Conservation (phyloP, 2,888 invertebrate genomes). For the Polietes domitor region DNA sequence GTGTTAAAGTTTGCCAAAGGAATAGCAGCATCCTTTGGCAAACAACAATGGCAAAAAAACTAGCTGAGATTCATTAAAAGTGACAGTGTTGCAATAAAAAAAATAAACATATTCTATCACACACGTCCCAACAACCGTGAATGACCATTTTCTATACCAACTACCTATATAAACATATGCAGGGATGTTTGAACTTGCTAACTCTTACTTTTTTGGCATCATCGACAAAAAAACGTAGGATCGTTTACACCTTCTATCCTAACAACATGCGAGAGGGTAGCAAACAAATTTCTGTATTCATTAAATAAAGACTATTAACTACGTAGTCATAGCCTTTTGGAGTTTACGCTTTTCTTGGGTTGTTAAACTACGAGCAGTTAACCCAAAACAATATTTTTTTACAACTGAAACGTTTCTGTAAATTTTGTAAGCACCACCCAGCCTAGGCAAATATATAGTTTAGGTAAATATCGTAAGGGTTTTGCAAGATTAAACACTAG, state of each 20-base stretch:
- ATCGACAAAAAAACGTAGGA: neutral
- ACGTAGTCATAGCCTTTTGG: neutral
- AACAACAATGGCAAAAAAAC: neutral
- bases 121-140: neutral
- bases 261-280: neutral
- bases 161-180: neutral
- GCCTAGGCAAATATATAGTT: no score
- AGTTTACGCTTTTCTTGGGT: neutral
- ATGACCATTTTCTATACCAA: neutral
- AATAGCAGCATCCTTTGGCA: neutral
- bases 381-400: no score
- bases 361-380: neutral
- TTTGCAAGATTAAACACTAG: no score
- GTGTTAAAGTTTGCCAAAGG: neutral
- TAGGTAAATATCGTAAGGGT: no score
- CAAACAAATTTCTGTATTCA: conserved; percentile 49
- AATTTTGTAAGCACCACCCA: neutral
- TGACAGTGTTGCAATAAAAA: neutral
- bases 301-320: neutral
- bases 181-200: neutral
- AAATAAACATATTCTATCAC: neutral
- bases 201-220: neutral
- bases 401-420: neutral
- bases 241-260: neutral
- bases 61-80: neutral